Evolutionary conservation across 2,888 invertebrate species (phyloP).

Genomic region (Suillia variegata): DNA sequence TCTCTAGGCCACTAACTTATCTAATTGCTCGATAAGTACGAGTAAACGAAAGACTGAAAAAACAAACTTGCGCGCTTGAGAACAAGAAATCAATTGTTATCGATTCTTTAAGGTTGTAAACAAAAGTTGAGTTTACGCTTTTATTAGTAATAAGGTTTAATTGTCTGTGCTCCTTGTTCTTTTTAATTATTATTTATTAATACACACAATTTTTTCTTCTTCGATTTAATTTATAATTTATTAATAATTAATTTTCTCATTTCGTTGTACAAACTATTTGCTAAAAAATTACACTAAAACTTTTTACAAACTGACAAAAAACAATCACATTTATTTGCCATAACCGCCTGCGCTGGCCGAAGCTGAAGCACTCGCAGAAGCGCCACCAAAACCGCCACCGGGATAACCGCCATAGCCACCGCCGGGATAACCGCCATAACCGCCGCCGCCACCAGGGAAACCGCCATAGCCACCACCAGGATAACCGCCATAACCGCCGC

Average conservation of each 20-base stretch:
- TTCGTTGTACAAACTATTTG: background rate
- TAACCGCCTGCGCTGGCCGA: constrained; percentile 19
- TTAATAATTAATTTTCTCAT: too few species aligned
- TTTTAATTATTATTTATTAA: background rate
- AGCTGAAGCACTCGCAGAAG: constrained; percentile 18
- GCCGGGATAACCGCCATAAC: constrained; percentile 22
- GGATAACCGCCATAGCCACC: constrained; percentile 17
- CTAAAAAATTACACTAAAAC: background rate
- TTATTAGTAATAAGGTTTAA: too few species aligned
- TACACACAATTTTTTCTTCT: background rate
- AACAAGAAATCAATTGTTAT: too few species aligned
- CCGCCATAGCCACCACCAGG: constrained; percentile 17
- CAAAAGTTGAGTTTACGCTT: too few species aligned
- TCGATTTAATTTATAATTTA: background rate
- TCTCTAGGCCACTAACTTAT: too few species aligned
- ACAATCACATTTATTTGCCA: constrained; percentile 23
- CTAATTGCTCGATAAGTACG: too few species aligned
- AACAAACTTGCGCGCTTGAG: too few species aligned
- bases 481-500: constrained; percentile 17
- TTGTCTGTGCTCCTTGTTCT: too few species aligned
- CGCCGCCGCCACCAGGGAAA: background rate
- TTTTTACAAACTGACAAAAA: too few species aligned
- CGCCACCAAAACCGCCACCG: constrained; percentile 18
- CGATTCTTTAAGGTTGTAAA: too few species aligned
- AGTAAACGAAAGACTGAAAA: too few species aligned